Conservation (phyloP, 2,113 vertebrate species). For the Cebidichthys violaceus region DNA sequence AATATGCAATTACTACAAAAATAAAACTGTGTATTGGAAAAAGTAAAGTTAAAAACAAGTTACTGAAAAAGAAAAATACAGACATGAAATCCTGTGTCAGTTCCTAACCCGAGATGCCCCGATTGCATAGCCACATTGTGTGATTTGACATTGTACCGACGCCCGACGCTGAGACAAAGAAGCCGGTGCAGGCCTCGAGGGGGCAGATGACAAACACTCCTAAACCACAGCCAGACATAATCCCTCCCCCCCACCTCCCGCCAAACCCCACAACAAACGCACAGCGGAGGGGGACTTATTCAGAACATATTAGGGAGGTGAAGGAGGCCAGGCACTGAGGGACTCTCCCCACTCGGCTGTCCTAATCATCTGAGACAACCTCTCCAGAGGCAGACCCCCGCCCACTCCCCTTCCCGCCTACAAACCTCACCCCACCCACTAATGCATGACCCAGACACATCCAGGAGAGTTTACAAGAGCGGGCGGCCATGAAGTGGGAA, state of each 20-base stretch:
- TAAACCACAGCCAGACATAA: constrained; percentile 79
- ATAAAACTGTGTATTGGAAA: not conserved
- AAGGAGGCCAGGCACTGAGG: constrained; percentile 76
- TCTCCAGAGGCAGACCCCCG: constrained; percentile 60
- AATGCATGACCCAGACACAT: constrained; percentile 77
- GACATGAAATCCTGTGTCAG: constrained; percentile 57
- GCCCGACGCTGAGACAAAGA: constrained; percentile 78
- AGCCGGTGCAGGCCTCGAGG: constrained; percentile 74
- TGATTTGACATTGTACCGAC: constrained; percentile 70
- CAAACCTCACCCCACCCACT: constrained; percentile 43
- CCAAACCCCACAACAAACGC: constrained; percentile 67
- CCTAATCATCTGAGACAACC: constrained; percentile 79
- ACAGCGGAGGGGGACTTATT: constrained; percentile 76
- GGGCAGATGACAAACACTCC: constrained; percentile 81
- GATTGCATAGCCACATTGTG: constrained; percentile 69
- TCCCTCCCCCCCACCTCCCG: constrained; percentile 50
- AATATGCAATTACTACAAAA: not conserved
- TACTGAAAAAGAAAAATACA: constrained; percentile 28
- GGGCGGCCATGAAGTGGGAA: constrained; percentile 65
- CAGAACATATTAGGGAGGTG: constrained; percentile 82
- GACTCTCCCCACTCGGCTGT: constrained; percentile 74
- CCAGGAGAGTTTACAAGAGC: constrained; percentile 73
- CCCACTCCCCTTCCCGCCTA: constrained; percentile 49
- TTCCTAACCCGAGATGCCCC: constrained; percentile 58
- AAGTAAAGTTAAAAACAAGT: constrained; percentile 3